Evolutionary conservation across 2,113 vertebrate species (phyloP).

Genomic region (Hemicordylus capensis): DNA sequence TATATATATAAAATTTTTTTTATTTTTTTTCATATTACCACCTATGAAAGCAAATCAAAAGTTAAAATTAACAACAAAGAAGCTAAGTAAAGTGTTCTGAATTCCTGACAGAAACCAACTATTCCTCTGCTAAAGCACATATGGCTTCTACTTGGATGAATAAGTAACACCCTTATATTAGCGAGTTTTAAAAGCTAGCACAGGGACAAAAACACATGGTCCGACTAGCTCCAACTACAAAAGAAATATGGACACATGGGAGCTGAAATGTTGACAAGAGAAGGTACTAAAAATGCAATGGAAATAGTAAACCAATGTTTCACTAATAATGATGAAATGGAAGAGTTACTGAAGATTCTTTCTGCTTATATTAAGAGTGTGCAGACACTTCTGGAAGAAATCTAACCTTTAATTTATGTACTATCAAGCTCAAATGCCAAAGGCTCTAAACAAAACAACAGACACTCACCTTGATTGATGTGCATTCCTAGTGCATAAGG

Average conservation of each 20-base stretch:
- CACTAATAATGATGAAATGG: conserved; percentile 18
- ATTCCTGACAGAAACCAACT: not conserved
- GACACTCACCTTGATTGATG: not conserved
- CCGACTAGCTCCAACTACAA: not conserved
- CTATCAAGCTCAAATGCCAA: not conserved
- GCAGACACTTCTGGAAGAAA: conserved; percentile 1
- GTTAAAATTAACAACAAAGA: not conserved
- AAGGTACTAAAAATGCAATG: not conserved
- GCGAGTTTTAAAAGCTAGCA: not conserved
- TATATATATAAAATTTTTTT: no score
- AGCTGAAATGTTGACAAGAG: conserved; percentile 1
- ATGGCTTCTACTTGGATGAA: not conserved
- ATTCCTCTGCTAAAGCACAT: not conserved
- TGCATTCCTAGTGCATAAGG: not conserved
- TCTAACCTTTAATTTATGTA: not conserved
- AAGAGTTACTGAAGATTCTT: not conserved
- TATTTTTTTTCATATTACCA: no score
- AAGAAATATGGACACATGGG: not conserved
- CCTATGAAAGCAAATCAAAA: not conserved
- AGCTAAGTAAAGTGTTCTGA: not conserved
- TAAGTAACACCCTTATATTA: not conserved
- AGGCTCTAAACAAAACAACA: not conserved
- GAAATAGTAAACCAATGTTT: not conserved
- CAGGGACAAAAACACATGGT: not conserved
- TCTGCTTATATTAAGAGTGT: not conserved